Percentiles rank a stretch among this genome's conserved stretches.
Evolutionary conservation across 2,888 invertebrate species (phyloP).

Genomic region (Tinea semifulvella): DNA sequence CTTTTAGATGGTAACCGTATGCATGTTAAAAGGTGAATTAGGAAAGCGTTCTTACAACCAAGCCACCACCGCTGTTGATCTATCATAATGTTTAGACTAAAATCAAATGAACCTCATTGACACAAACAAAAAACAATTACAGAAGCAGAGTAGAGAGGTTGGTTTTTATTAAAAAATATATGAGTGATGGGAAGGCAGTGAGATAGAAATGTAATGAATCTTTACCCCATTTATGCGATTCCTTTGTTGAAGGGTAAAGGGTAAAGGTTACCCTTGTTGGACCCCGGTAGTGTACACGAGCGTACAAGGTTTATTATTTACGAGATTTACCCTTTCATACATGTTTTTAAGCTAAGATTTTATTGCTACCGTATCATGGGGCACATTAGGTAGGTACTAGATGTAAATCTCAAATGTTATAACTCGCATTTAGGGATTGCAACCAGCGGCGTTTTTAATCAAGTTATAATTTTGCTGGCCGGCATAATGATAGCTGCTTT

Average conservation of each 20-base stretch:
- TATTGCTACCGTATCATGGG: constrained; percentile 59
- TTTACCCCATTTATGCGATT: constrained; percentile 45
- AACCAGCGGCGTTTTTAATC: too few relatives aligned
- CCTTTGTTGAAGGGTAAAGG: constrained; percentile 51
- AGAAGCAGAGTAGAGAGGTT: too few relatives aligned
- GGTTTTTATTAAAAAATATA: constrained; percentile 13
- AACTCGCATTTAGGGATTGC: too few relatives aligned
- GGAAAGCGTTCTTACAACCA: too few relatives aligned
- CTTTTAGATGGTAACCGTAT: too few relatives aligned
- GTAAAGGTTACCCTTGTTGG: constrained; percentile 47
- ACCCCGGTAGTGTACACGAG: constrained; percentile 27
- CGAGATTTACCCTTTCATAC: constrained; percentile 55
- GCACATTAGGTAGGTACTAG: too few relatives aligned
- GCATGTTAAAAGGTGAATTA: too few relatives aligned
- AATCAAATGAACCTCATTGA: constrained; percentile 17
- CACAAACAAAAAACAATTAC: not conserved
- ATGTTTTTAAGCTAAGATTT: constrained; percentile 64
- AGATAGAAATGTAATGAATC: constrained; percentile 57
- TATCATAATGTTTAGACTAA: too few relatives aligned
- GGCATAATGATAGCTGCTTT: too few relatives aligned
- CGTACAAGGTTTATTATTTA: constrained; percentile 63
- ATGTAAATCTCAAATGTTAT: constrained; percentile 5
- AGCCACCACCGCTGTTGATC: too few relatives aligned
- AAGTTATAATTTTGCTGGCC: too few relatives aligned
- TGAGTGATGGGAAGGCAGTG: constrained; percentile 27